Conservation (phyloP, 2,113 vertebrate genomes). For the Percina caprodes region DNA sequence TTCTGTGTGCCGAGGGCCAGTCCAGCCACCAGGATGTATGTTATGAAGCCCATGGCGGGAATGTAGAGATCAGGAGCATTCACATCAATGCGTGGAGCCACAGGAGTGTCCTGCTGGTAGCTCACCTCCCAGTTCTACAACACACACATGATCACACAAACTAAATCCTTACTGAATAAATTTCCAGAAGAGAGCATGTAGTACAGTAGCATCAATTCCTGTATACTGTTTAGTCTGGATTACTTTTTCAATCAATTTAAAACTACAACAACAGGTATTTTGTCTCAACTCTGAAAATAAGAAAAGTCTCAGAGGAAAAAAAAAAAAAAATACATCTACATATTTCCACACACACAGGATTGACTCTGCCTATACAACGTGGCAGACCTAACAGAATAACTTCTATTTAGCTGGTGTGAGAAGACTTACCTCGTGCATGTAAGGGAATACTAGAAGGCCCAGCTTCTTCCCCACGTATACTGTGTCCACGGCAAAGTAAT, state of each 20-base stretch:
- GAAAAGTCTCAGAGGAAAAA: too few species aligned
- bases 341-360: background rate
- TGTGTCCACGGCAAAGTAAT: slow-evolving; percentile 94
- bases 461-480: slow-evolving; percentile 93
- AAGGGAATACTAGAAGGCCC: slow-evolving; percentile 92
- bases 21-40: slow-evolving; percentile 92
- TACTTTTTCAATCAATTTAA: background rate
- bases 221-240: background rate
- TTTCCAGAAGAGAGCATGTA: background rate
- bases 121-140: slow-evolving; percentile 93
- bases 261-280: background rate
- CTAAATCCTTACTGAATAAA: background rate
- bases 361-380: background rate
- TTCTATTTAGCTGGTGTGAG: background rate
- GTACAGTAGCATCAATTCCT: background rate
- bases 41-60: slow-evolving; percentile 94
- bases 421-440: slow-evolving; percentile 88
- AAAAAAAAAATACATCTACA: too few species aligned
- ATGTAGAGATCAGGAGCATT: slow-evolving; percentile 95
- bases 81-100: slow-evolving; percentile 92
- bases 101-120: slow-evolving; percentile 92
- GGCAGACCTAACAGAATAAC: background rate
- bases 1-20: slow-evolving; percentile 93
- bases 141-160: slow-evolving; percentile 9
- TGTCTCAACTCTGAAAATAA: background rate